Evolutionary conservation across 2,113 vertebrate species (phyloP), one percentile per base, ranked within the genome.

Genomic region (Syngnathus scovelli): DNA sequence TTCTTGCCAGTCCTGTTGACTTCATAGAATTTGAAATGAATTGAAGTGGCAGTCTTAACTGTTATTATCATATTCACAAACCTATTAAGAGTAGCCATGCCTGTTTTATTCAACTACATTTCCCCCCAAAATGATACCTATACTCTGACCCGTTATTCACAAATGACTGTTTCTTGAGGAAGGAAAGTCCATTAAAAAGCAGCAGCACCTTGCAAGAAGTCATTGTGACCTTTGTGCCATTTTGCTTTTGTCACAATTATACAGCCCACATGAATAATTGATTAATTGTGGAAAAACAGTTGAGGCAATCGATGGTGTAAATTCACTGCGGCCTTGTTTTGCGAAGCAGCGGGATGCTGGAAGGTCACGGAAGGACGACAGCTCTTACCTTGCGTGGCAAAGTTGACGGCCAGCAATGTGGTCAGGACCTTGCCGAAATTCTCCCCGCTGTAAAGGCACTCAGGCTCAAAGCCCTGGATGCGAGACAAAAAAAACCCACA

Each of bases 301-400:
- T 52, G 27, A 33, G 38, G 27, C 43, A 18, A 65, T 65, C 46
- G 18, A 65, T 65, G 19, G 36, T 65, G 63, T 46, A 38, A 21
- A 65, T 37, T 33, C 63, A 51, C 18, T 18, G 8, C 5, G 19
- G 44, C 23, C 23, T 36, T 64, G 61, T 64, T 64, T 64, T 46
- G 48, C 3, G 5, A 49, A 60, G 15, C 48, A 16, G 37, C 12
- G 18, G 16, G 12, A 4, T 15, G 23, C 5, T 3, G 21, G 58
- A 60, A 9, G 18, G 7, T 59, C 19, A 66, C 52, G 46, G 11
- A 70, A 61, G 39, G 12, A 62, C 51, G 3, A 52, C 21, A 68
- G 51, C 39, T 11, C 92, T 92, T 93, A 98, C 96, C 95, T 95
- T 96, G 95, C 4, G 94, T 95, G 52, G 94, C 94, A 85, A 94